Evolutionary conservation across 2,888 invertebrate species (phyloP).

Genomic region (Rotaria socialis): DNA sequence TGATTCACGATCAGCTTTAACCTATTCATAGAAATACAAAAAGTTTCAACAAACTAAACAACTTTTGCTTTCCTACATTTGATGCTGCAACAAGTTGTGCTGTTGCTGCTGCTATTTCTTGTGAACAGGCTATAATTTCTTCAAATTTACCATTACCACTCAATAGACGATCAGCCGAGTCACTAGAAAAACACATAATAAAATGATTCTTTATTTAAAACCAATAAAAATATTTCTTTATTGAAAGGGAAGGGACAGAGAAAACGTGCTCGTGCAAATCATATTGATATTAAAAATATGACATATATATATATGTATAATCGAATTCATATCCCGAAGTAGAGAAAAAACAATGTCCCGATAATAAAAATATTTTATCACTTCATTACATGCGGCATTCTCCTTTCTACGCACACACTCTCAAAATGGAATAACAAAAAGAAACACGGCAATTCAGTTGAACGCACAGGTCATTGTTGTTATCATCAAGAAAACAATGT

Average conservation of each 20-base stretch:
- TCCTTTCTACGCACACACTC: neutral
- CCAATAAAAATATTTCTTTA: neutral
- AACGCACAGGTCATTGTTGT: constrained; percentile 7
- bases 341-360: neutral
- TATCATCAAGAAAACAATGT: neutral
- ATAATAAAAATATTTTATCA: neutral
- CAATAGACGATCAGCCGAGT: constrained; percentile 86
- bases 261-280: neutral
- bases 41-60: neutral
- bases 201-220: neutral
- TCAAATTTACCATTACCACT: constrained; percentile 74
- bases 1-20: constrained; percentile 82
- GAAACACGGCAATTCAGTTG: neutral
- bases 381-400: neutral
- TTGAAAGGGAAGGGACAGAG: neutral
- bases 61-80: constrained; percentile 58
- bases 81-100: constrained; percentile 95
- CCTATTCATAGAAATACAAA: constrained; percentile 58
- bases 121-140: constrained; percentile 88
- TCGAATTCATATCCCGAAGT: neutral
- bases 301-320: neutral
- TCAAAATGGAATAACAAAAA: neutral
- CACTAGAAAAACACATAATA: constrained; percentile 62
- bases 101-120: constrained; percentile 89
- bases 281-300: neutral